Conservation (phyloP, 2,113 vertebrate genomes). For the Trematocara nigrifrons region DNA sequence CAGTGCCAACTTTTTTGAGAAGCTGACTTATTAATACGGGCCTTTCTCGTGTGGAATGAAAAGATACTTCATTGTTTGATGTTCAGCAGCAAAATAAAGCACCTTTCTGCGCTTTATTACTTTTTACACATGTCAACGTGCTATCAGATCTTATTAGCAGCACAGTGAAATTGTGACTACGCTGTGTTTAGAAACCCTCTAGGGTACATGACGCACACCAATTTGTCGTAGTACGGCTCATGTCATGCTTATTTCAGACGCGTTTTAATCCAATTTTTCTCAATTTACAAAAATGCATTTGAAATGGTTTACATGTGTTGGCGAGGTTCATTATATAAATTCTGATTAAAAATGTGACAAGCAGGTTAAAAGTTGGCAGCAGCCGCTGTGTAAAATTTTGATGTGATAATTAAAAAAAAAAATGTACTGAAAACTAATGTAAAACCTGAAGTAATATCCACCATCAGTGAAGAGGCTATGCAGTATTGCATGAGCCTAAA, state of each 20-base stretch:
- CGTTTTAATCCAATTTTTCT: not conserved
- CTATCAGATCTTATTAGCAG: not conserved
- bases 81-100: not conserved
- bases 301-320: not conserved
- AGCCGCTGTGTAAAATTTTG: fast-evolving
- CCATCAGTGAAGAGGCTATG: not conserved
- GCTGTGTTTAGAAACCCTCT: not conserved
- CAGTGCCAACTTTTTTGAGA: not conserved
- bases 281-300: fast-evolving
- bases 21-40: not conserved
- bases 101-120: not conserved
- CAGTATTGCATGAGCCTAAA: not conserved
- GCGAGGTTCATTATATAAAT: not conserved
- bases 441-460: not conserved
- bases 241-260: not conserved
- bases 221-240: not conserved
- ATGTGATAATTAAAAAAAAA: not conserved
- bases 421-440: fast-evolving
- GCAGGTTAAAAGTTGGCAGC: not conserved
- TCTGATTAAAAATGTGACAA: not conserved
- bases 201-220: not conserved
- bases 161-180: not conserved
- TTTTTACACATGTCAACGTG: not conserved
- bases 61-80: not conserved
- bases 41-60: not conserved